Base-by-base conservation (phyloP, 2,797 vertebrate genomes). In the Anas acuta region DNA sequence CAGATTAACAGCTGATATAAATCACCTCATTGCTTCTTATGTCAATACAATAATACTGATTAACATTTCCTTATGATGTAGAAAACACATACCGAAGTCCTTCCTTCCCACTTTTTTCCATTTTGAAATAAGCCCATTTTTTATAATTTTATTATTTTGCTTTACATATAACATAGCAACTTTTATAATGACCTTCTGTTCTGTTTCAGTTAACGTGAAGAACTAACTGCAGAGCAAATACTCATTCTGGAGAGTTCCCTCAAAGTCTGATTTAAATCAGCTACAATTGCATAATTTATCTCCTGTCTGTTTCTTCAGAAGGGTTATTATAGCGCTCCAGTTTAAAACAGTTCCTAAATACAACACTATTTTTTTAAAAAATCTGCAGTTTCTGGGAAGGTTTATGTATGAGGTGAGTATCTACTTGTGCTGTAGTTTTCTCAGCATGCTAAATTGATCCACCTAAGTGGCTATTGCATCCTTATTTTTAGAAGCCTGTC, bases 271-370 rank as follows among this genome's bases (percentile, higher is more conserved):
- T 89, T 93, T 76, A 89, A 78, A 93, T 95, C 77, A 94, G 75
- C 86, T 85, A 25, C 37, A 72, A 75, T 87, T 93, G 88, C 84
- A 93, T 95, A 94, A 95, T 97, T 95, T 96, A 89, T 93, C 88
- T 94, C 60, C 77, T 85, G 32, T 80, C 71, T 88, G 67, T 81
- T 93, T 84, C 90, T 89, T 88, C 0, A 0, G 53, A 53, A 85
- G 75, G 47, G 61, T 92, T 95, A 84, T 91, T 94, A 72, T 3
- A 84, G 45, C 11, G 4, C 39, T 94, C 95, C 65, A 92, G 11
- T 96, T 93, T 93, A 58, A 95, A 92, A 26, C 74, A 33, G 32
- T 80, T 94, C 77, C 84, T 91, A 94, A 94, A 84, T 71, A 32
- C 35, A 74, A 28, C 22, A 5, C 2, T 32, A 3, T 39, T 16